phyloP scores from a whole-genome alignment of 35 echinoderm and acorn worm species.

The Ophioderma brevispina region DNA sequence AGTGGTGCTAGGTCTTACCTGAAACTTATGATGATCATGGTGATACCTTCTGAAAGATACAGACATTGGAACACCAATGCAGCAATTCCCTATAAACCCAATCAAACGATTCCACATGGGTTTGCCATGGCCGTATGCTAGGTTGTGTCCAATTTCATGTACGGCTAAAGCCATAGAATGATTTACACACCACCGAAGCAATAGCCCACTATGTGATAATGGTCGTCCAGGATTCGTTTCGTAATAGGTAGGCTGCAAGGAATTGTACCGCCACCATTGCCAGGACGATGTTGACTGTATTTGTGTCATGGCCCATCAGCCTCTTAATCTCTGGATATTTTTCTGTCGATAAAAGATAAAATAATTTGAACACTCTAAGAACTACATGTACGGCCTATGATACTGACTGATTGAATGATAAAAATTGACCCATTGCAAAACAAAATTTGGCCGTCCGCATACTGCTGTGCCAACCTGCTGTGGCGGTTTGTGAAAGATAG shows the following conservation, averaged over 20 bases:
- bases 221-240: conserved; percentile 89
- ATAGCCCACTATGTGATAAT: conserved; percentile 84
- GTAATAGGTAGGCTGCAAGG: conserved; percentile 62
- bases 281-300: conserved; percentile 77
- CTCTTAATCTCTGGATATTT: conserved; percentile 99
- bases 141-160: conserved; percentile 94
- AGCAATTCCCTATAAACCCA: conserved; percentile 89
- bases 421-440: too few species aligned
- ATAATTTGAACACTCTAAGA: too few species aligned
- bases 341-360: conserved; percentile 51
- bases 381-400: too few species aligned
- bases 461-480: too few species aligned
- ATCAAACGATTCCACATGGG: conserved; percentile 87
- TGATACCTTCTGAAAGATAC: conserved; percentile 84
- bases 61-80: conserved; percentile 88
- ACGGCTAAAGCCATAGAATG: conserved; percentile 93
- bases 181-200: conserved; percentile 98
- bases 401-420: too few species aligned
- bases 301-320: conserved; percentile 90
- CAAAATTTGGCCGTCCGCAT: too few species aligned
- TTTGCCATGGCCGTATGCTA: conserved; percentile 83
- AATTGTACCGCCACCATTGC: conserved; percentile 88
- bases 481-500: too few species aligned
- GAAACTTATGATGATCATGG: conserved; percentile 40
- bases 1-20: too few species aligned